Evolutionary conservation across 2,888 invertebrate genomes (phyloP), one percentile per base, ranked within the genome.

Genomic region (Deilephila porcellus): DNA sequence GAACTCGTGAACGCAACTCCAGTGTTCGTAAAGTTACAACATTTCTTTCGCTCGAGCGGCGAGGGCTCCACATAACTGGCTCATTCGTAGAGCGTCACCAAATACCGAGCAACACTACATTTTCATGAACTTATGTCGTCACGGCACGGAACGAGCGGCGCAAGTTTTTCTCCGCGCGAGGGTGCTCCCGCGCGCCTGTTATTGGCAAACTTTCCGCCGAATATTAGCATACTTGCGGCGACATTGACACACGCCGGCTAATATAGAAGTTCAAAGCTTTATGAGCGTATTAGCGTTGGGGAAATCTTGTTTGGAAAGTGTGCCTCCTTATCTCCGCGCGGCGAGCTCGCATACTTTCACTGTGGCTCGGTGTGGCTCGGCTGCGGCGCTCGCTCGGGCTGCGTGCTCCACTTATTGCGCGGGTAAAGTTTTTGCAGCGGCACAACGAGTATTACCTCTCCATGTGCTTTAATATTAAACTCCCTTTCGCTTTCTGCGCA

Each of bases 181-280:
- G 56, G 56, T n/a, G n/a, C 17, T 56, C 1, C 60, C 59, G 20
- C 60, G 71, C 62, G 37, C 19, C 70, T 76, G 78, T 85, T 87
- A 88, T 88, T 88, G 86, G 79, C 84, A 85, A 88, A 87, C 85
- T 88, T 88, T 83, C 76, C 75, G 71, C 73, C 70, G 81, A 82
- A 83, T 86, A 86, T 87, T 83, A 85, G 80, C 85, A 85, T 85
- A 84, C 80, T 79, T 52, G 67, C 67, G 52, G 67, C 79, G 81
- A 81, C 82, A 82, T 82, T 85, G 87, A 85, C 87, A 87, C 84
- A 84, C 85, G 81, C 80, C 83, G 79, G 74, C 78, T 78, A 76
- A 79, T 79, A 79, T 78, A 76, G 75, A 76, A 67, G 67, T 67
- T 67, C 45, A 67, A 52, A 67, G 67, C 67, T 67, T 67, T 67